These are phyloP conservation scores for Spatulosminthurus flaviceps DNA, from an alignment of 2,888 invertebrate species.

Conservation along the genomic window DNA sequence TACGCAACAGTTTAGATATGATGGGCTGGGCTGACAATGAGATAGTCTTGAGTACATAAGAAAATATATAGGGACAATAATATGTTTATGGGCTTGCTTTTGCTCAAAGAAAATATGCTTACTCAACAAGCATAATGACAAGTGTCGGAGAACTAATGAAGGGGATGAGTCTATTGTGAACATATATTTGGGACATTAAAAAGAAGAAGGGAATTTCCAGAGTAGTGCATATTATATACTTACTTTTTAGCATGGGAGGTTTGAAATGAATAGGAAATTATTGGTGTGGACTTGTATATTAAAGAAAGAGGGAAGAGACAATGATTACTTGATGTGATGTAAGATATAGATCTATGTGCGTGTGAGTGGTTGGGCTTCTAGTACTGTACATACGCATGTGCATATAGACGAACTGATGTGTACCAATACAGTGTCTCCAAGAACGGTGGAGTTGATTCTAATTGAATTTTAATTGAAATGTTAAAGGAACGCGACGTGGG, in stretches of 20 bases:
- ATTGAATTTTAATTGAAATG: slow-evolving; percentile 64
- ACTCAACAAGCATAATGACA: not conserved
- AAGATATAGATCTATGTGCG: not conserved
- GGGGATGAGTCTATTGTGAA: not conserved
- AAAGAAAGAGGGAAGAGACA: not conserved
- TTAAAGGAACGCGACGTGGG: slow-evolving; percentile 80
- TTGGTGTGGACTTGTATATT: not conserved
- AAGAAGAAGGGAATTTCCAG: not conserved
- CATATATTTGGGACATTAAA: not conserved
- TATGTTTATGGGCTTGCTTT: not conserved
- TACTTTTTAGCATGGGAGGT: not conserved
- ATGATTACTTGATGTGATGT: not conserved
- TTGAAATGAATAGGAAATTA: not conserved
- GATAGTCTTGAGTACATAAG: not conserved
- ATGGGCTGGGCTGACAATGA: too few relatives aligned
- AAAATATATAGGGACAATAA: not conserved
- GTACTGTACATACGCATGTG: too few relatives aligned
- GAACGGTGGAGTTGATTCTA: slow-evolving; percentile 47
- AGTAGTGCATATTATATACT: too few relatives aligned
- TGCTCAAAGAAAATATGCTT: not conserved
- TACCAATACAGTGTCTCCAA: slow-evolving; percentile 8
- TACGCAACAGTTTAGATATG: too few relatives aligned
- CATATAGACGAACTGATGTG: too few relatives aligned
- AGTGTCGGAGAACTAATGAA: not conserved
- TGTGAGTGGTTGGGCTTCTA: too few relatives aligned